phyloP scores from a whole-genome alignment of 2,888 invertebrate genomes.

The Proisotoma minuta region DNA sequence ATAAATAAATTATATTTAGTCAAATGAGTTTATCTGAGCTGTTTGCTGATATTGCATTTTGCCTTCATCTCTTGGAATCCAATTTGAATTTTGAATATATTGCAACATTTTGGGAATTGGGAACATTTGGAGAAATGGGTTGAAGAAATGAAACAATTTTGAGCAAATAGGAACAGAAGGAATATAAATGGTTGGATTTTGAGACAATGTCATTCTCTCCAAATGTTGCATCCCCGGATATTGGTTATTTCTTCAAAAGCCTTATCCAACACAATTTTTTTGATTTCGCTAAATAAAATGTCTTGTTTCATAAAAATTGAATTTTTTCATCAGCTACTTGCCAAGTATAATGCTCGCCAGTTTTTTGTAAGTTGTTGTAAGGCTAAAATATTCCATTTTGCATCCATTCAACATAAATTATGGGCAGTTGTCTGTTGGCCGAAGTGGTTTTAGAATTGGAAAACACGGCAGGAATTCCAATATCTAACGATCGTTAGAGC shows the following conservation, averaged over 20 bases:
- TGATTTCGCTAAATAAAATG: too few species aligned
- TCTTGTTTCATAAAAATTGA: too few species aligned
- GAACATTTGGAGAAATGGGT: neutral
- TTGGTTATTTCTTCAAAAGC: too few species aligned
- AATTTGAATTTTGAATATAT: conserved; percentile 2
- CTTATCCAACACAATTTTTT: too few species aligned
- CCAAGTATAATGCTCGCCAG: too few species aligned
- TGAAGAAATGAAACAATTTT: conserved; percentile 1
- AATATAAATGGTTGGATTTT: conserved; percentile 16
- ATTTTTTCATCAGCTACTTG: too few species aligned
- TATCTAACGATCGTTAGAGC: conserved; percentile 9
- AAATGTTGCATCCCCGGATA: neutral
- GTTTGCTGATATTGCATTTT: neutral
- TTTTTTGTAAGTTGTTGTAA: too few species aligned
- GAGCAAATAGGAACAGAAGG: conserved; percentile 1
- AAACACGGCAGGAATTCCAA: conserved; percentile 16
- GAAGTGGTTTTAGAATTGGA: neutral
- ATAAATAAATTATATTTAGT: too few species aligned
- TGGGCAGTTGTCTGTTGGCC: neutral
- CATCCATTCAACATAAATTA: neutral
- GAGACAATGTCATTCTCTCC: neutral
- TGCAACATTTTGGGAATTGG: neutral
- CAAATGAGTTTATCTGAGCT: too few species aligned
- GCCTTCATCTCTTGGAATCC: neutral
- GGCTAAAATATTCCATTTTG: too few species aligned